These are phyloP conservation scores for Zhuqinia jingwanae DNA, from an alignment of 2,888 invertebrate genomes.

Conservation along the genomic window DNA sequence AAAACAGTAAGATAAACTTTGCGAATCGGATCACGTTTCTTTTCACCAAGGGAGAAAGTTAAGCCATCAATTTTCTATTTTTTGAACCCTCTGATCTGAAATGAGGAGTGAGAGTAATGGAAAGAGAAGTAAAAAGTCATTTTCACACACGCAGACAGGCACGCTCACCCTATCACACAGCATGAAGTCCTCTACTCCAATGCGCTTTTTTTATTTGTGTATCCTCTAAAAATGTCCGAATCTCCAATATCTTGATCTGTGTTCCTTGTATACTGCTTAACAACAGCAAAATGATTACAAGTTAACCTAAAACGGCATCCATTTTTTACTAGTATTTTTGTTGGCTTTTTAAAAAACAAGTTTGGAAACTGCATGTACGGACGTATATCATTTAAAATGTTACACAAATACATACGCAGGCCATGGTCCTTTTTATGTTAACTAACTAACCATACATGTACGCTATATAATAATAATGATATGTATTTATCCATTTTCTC, in stretches of 20 bases:
- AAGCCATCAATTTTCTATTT: conserved; percentile 77
- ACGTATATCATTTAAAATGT: conserved; percentile 28
- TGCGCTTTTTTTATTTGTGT: no score
- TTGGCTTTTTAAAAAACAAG: background rate
- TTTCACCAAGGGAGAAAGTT: conserved; percentile 76
- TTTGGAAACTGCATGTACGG: background rate
- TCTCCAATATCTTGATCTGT: conserved; percentile 23
- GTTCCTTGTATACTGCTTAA: no score
- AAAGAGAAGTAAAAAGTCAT: conserved; percentile 66
- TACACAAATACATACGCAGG: conserved; percentile 24
- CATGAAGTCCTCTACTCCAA: no score
- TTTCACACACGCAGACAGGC: conserved; percentile 44
- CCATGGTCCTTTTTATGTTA: conserved; percentile 35
- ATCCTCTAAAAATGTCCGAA: background rate
- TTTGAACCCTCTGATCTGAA: conserved; percentile 70
- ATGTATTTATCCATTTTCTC: conserved; percentile 32
- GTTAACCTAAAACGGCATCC: conserved; percentile 21
- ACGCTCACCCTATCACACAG: no score
- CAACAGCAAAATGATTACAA: conserved; percentile 9
- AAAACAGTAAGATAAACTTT: conserved; percentile 72
- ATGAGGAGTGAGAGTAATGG: conserved; percentile 56
- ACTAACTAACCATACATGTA: conserved; percentile 45
- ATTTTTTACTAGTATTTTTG: conserved; percentile 42
- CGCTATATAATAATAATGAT: no score
- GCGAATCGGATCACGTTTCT: conserved; percentile 76